Evolutionary conservation across 2,888 invertebrate genomes (phyloP), one percentile per base, ranked within the genome.

Genomic region (Ariolimax columbianus): DNA sequence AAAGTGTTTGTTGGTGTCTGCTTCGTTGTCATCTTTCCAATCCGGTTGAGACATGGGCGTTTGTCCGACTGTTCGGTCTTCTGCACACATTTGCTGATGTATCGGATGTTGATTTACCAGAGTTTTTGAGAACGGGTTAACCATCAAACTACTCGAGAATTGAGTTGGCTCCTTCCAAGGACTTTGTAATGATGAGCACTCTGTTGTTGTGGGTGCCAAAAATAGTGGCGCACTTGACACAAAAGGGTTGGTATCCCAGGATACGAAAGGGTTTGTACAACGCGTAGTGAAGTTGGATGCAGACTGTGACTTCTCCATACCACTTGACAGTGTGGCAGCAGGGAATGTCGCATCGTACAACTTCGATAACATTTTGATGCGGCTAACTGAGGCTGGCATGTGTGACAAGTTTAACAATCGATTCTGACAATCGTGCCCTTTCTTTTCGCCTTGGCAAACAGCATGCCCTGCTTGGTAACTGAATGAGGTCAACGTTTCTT

Each of bases 251-350:
- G 47, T 75, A n/a, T 3, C 30, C 30, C 30, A 38, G 26, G 43
- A 47, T 19, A n/a, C 36, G 30, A 75, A 75, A 4, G 73, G 73
- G 38, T 75, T 75, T 75, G 73, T 75, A 47, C 9, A n/a, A 47
- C 7, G 9, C n/a, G 19, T 7, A 9, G 73, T 47, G 33, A 30
- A 43, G 1, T n/a, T 75, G 9, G 73, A 33, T 36, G 19, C 73
- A 23, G 47, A 75, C 7, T 75, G 73, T 33, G 30, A n/a, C 19
- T 75, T 75, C 30, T 75, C 73, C n/a, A 9, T 14, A 43, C 26
- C 1, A 40, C 9, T n/a, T 26, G n/a, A 73, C 26, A 7, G 72
- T 43, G 9, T 23, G 14, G n/a, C 1, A 0, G 72, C 0, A 9
- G 6, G 4, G 4, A 19, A 4, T n/a, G n/a, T 73, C n/a, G 26